A percentile compares a stretch with the other conserved stretches of the same genome.
Evolutionary conservation across 2,797 vertebrate genomes (phyloP).

Genomic region (Myotis daubentonii): DNA sequence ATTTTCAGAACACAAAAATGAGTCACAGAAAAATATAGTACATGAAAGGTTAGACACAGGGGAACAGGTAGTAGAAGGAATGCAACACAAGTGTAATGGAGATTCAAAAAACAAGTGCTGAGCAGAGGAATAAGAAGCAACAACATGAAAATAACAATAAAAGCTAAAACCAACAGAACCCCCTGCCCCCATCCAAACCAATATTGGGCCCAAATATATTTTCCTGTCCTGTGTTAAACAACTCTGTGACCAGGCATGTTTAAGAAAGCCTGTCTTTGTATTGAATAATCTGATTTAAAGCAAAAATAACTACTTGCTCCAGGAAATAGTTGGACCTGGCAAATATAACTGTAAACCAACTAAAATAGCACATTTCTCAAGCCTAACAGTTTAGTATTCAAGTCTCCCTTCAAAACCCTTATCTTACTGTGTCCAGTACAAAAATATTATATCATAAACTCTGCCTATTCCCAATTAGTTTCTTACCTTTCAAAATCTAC

Average conservation of each 20-base stretch:
- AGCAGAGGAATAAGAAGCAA: neutral
- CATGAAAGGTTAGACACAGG: neutral
- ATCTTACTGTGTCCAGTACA: neutral
- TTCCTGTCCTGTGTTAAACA: neutral
- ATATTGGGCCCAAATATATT: neutral
- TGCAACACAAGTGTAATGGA: neutral
- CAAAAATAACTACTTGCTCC: neutral
- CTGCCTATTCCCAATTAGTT: neutral
- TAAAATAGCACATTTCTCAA: neutral
- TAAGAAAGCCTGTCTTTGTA: neutral
- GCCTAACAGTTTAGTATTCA: neutral
- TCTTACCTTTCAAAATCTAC: neutral
- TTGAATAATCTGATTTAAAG: neutral
- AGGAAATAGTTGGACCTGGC: neutral
- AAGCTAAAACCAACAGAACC: neutral
- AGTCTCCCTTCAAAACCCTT: neutral
- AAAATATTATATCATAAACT: neutral
- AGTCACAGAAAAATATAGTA: neutral
- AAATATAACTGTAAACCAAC: neutral
- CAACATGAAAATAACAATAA: neutral
- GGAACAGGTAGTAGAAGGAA: neutral
- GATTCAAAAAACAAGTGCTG: neutral
- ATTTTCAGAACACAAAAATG: neutral
- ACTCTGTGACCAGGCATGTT: neutral
- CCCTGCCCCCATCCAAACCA: neutral